Percentiles rank a stretch among this genome's conserved stretches.
phyloP scores from a whole-genome alignment of 2,888 invertebrate species.

The Phyto melanocephala region DNA sequence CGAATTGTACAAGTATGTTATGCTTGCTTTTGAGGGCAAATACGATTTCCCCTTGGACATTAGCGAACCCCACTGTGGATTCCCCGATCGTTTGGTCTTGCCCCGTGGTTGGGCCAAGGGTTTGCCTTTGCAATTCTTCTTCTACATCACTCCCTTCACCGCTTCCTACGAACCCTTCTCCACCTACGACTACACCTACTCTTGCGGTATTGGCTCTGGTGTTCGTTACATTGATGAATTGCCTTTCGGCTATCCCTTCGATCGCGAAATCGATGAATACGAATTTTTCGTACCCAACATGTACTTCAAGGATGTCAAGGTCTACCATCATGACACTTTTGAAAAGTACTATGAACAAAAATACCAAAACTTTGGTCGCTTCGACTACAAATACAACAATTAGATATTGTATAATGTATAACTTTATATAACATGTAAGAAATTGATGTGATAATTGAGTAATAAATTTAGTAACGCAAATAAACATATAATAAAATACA shows the following conservation, averaged over 20 bases:
- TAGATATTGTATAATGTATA: too few relatives aligned
- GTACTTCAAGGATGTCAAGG: constrained; percentile 82
- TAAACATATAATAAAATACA: too few relatives aligned
- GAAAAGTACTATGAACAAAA: constrained; percentile 72
- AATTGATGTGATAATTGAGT: too few relatives aligned
- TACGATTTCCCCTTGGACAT: constrained; percentile 78
- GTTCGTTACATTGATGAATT: constrained; percentile 81
- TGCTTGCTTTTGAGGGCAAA: constrained; percentile 78
- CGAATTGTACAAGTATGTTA: constrained; percentile 78
- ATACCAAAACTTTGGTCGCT: constrained; percentile 71
- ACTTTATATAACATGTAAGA: too few relatives aligned
- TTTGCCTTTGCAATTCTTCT: constrained; percentile 82
- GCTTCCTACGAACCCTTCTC: constrained; percentile 72
- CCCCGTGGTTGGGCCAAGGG: constrained; percentile 83
- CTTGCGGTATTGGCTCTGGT: constrained; percentile 80
- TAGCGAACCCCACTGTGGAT: constrained; percentile 80
- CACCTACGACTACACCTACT: constrained; percentile 78
- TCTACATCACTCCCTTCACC: constrained; percentile 80
- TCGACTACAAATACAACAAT: constrained; percentile 77
- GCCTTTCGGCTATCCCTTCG: constrained; percentile 86
- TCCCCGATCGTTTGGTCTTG: constrained; percentile 82
- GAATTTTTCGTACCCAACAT: constrained; percentile 82
- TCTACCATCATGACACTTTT: constrained; percentile 71
- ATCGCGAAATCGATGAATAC: constrained; percentile 82
- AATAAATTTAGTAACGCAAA: too few relatives aligned